Evolutionary conservation across 1,140 invertebrate species (phyloP).

Genomic region (Diorhabda sublineata): DNA sequence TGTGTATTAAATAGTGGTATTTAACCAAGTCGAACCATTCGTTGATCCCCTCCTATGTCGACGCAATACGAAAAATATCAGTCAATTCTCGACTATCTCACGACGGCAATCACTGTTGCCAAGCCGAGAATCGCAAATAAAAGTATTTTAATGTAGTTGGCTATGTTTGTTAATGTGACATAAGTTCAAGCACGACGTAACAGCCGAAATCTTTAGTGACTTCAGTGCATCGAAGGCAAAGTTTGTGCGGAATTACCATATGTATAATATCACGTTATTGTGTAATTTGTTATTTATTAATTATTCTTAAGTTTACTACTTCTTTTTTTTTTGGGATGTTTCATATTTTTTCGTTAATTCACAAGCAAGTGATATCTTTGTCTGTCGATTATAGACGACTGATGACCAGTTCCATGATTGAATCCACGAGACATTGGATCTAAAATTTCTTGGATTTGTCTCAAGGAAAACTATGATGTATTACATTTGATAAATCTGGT

Average conservation of each 20-base stretch:
- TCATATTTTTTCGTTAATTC: too few relatives aligned
- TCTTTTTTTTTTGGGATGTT: too few relatives aligned
- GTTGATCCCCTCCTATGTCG: not conserved
- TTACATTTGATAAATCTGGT: not conserved
- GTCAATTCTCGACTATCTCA: conserved; percentile 17
- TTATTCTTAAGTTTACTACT: too few relatives aligned
- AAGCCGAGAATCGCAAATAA: conserved; percentile 18
- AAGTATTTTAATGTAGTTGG: conserved; percentile 7
- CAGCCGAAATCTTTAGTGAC: not conserved
- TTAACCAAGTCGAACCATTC: conserved; percentile 9
- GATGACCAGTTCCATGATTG: too few relatives aligned
- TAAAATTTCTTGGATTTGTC: not conserved
- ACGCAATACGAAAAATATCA: conserved; percentile 9
- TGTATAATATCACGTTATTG: not conserved
- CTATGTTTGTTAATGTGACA: not conserved
- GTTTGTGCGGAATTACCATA: not conserved
- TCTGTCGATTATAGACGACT: too few relatives aligned
- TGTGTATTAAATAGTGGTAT: not conserved
- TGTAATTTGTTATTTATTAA: too few relatives aligned
- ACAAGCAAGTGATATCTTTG: too few relatives aligned
- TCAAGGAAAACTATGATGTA: not conserved
- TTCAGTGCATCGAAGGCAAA: not conserved
- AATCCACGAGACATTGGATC: not conserved
- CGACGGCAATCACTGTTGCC: conserved; percentile 13
- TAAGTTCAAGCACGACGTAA: not conserved